Evolutionary conservation across 2,797 vertebrate genomes (phyloP).

Genomic region (Cryptoprocta ferox): DNA sequence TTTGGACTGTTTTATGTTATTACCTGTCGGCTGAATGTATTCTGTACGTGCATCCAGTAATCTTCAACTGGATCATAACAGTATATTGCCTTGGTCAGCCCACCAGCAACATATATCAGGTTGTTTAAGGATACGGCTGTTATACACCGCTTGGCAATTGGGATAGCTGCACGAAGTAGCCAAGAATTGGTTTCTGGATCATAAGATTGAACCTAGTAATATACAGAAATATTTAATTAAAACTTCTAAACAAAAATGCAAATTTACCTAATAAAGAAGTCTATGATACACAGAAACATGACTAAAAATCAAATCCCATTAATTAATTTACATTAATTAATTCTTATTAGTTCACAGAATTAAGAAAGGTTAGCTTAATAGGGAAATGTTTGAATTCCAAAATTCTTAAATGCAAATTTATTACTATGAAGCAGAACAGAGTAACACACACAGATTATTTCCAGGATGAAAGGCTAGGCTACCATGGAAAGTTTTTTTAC

Average conservation of each 20-base stretch:
- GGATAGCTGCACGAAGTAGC: slow-evolving; percentile 95
- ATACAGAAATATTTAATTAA: slow-evolving; percentile 66
- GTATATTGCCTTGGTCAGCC: slow-evolving; percentile 96
- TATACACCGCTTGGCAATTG: slow-evolving; percentile 97
- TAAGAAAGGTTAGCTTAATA: slow-evolving; percentile 36
- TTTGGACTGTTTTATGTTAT: slow-evolving; percentile 30
- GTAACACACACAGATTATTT: neutral
- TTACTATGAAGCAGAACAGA: slow-evolving; percentile 2
- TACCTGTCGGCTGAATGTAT: slow-evolving; percentile 98
- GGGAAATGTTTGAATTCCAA: slow-evolving; percentile 17
- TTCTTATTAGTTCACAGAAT: slow-evolving; percentile 36
- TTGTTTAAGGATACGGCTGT: slow-evolving; percentile 97
- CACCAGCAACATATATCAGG: slow-evolving; percentile 96
- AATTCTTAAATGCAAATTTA: slow-evolving; percentile 21
- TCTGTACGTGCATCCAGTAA: slow-evolving; percentile 98
- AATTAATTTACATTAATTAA: neutral
- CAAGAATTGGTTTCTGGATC: slow-evolving; percentile 95
- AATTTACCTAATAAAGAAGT: slow-evolving; percentile 37
- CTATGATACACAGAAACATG: neutral
- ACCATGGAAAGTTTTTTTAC: neutral
- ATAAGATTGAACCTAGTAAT: slow-evolving; percentile 96
- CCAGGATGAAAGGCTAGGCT: neutral
- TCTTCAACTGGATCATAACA: slow-evolving; percentile 97
- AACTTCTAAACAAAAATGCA: neutral
- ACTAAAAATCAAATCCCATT: slow-evolving; percentile 47